These are phyloP conservation scores for Girardinichthys multiradiatus DNA, from an alignment of 2,113 vertebrate genomes.

Conservation along the genomic window DNA sequence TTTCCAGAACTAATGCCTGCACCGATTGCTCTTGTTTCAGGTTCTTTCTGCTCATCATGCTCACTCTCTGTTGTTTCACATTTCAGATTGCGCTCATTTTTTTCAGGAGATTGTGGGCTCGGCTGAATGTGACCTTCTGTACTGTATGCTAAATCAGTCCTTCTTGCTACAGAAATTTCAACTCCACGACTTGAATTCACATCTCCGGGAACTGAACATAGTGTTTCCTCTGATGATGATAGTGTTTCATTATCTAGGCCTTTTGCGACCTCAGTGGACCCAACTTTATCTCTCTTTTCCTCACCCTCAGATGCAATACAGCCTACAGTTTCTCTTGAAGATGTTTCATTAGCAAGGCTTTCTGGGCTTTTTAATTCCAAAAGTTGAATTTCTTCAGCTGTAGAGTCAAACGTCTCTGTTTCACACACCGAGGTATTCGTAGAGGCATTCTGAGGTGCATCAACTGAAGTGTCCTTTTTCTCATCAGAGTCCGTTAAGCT, in stretches of 20 bases:
- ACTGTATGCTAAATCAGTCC: not conserved
- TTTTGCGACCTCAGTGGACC: constrained; percentile 23
- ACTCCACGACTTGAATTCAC: constrained; percentile 15
- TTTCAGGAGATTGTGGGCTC: constrained; percentile 23
- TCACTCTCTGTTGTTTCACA: constrained; percentile 12
- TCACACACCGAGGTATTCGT: constrained; percentile 14
- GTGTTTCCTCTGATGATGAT: constrained; percentile 13
- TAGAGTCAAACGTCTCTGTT: constrained; percentile 8
- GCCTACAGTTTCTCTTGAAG: constrained; percentile 19
- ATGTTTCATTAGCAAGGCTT: constrained; percentile 33
- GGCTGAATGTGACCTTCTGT: constrained; percentile 12
- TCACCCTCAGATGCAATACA: constrained; percentile 5
- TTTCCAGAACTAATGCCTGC: too few relatives aligned
- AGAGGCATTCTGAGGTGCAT: constrained; percentile 18
- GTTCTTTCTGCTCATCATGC: not conserved
- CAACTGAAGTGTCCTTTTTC: constrained; percentile 10
- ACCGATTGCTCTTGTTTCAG: constrained; percentile 10
- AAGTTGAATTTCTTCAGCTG: constrained; percentile 27
- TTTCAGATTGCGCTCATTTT: constrained; percentile 18
- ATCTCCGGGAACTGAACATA: constrained; percentile 7
- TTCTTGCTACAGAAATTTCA: constrained; percentile 21
- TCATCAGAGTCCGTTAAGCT: constrained; percentile 15
- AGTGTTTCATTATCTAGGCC: constrained; percentile 19
- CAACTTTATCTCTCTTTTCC: not conserved
- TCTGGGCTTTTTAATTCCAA: constrained; percentile 28